Percentiles rank a stretch among this genome's conserved stretches.
phyloP scores from a whole-genome alignment of 1,140 invertebrate genomes.

The Druon quercuslanigerum region DNA sequence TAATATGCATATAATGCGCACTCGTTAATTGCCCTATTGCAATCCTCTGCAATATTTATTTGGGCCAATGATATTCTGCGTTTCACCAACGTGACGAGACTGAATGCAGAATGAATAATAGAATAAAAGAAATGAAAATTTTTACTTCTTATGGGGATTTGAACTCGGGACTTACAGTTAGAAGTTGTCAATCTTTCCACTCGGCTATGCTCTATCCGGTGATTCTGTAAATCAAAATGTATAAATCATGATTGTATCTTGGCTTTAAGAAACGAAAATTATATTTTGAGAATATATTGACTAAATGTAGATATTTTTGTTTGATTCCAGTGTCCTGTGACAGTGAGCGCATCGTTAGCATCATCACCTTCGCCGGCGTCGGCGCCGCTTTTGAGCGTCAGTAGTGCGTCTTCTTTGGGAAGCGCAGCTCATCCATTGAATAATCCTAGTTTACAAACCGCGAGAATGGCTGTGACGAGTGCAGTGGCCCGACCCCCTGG shows the following conservation, averaged over 20 bases:
- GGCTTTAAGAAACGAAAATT: not conserved
- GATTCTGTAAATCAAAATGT: too few species aligned
- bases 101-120: too few species aligned
- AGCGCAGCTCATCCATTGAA: slow-evolving; percentile 61
- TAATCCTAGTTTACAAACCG: slow-evolving; percentile 61
- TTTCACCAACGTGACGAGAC: slow-evolving; percentile 35
- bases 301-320: slow-evolving; percentile 21
- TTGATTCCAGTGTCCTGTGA: slow-evolving; percentile 71
- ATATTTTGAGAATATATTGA: slow-evolving; percentile 10
- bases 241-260: too few species aligned
- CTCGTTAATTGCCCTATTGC: slow-evolving; percentile 26
- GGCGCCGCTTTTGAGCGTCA: slow-evolving; percentile 67
- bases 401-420: slow-evolving; percentile 73
- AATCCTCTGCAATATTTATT: slow-evolving; percentile 33
- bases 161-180: too few species aligned
- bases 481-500: slow-evolving; percentile 69
- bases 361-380: slow-evolving; percentile 78
- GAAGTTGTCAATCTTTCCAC: too few species aligned
- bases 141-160: too few species aligned
- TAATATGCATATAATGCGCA: slow-evolving; percentile 28
- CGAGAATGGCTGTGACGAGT: slow-evolving; percentile 74
- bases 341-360: slow-evolving; percentile 77
- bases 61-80: slow-evolving; percentile 44
- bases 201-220: too few species aligned
- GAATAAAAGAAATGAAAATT: too few species aligned